These are phyloP conservation scores for Oryzias curvinotus DNA, from an alignment of 2,113 vertebrate genomes.

Conservation along the genomic window DNA sequence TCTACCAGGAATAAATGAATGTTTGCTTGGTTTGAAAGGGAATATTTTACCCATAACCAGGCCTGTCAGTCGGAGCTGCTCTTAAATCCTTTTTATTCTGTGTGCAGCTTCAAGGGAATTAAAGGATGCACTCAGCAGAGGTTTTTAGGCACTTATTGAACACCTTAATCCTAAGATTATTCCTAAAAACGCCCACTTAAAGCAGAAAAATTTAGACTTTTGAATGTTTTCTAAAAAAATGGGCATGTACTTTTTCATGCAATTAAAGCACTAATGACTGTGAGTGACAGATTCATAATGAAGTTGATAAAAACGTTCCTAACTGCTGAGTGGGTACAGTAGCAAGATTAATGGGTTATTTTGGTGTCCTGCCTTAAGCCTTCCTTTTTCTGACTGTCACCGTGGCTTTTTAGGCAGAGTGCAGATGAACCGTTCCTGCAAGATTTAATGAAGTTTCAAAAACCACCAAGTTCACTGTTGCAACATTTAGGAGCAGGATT, in stretches of 20 bases:
- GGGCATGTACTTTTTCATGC: neutral
- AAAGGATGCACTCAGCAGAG: neutral
- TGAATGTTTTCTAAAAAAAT: no score
- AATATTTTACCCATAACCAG: neutral
- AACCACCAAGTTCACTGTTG: neutral
- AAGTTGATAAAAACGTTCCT: neutral
- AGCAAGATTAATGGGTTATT: neutral
- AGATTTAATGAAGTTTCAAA: neutral
- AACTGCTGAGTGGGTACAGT: neutral
- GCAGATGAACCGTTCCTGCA: neutral
- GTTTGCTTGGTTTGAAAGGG: constrained; percentile 19
- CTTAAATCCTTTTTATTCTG: constrained; percentile 11
- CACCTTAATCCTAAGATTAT: neutral
- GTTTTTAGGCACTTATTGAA: constrained; percentile 4
- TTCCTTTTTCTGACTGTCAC: neutral
- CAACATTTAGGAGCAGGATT: neutral
- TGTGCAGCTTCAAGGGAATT: neutral
- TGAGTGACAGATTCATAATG: neutral
- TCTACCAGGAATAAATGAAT: constrained; percentile 17
- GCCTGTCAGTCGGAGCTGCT: constrained; percentile 3
- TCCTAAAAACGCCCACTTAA: no score
- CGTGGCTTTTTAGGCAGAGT: neutral
- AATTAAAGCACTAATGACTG: neutral
- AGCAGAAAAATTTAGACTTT: no score
- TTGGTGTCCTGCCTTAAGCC: neutral